Evolutionary conservation across 2,113 vertebrate species (phyloP), one percentile per base, ranked within the genome.

Genomic region (Fregetta grallaria): DNA sequence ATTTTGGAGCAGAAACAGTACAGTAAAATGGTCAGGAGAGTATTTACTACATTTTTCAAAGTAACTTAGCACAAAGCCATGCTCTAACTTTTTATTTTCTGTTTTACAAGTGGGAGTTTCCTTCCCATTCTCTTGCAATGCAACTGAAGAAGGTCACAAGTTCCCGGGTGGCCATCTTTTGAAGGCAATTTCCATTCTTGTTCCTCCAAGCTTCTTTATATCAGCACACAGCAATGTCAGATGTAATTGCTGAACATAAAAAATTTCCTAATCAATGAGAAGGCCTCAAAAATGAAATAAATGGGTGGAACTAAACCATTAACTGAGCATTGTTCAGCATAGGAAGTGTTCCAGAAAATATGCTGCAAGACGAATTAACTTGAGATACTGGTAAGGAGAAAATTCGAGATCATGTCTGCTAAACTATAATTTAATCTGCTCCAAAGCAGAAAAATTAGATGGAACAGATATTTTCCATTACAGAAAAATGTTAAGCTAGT

Each of bases 251-350:
- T 56, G 62, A 82, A 78, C 73, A 91, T 32, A 84, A 92, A 94
- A 79, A n/a, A 50, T 3, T 34, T 87, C 80, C 70, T 92, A 68
- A 96, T 91, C 66, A 59, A 82, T 91, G 70, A 61, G 58, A 78
- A 95, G 40, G 62, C 49, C 86, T 68, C n/a, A n/a, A 71, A 96
- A 96, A 38, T 0, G 1, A 88, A 90, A 81, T 88, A 88, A 93
- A 95, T 44, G 56, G 26, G 81, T 85, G 84, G 58, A 94, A 96
- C 81, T 72, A 95, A 93, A 74, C 86, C 50, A 92, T 82, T 94
- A 88, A 88, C 49, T 50, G 18, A 82, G 45, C 38, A 53, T 27
- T 85, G 21, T 53, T 93, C 49, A 72, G 40, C 19, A 40, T 10
- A 87, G 58, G 66, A 90, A 88, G n/a, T n/a, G 47, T 21, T 88